phyloP scores from a whole-genome alignment of 2,113 vertebrate genomes.

The Pseudopipra pipra region DNA sequence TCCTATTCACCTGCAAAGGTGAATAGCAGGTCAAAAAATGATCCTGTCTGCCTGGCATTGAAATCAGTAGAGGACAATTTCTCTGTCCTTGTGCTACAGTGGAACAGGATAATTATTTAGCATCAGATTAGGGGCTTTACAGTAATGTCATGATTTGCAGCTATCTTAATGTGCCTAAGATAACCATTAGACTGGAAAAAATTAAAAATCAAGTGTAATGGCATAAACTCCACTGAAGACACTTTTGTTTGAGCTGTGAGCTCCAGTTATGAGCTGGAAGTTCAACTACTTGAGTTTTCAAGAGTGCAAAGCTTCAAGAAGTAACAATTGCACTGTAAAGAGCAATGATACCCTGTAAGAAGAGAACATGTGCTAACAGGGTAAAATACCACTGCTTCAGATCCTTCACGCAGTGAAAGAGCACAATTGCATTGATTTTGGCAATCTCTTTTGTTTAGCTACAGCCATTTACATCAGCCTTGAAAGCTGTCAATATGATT shows the following conservation, averaged over 20 bases:
- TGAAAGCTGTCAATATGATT: background rate
- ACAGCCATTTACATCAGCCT: background rate
- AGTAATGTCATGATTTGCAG: background rate
- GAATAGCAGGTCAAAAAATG: background rate
- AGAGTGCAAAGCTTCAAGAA: background rate
- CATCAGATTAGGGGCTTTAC: background rate
- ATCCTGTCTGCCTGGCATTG: background rate
- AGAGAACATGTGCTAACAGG: rapidly evolving
- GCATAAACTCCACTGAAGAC: background rate
- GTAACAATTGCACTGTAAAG: background rate
- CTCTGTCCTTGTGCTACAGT: background rate
- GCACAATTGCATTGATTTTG: background rate
- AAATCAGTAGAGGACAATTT: background rate
- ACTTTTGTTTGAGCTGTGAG: background rate
- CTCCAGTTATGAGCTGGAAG: background rate
- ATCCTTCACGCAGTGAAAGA: background rate
- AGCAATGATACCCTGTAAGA: rapidly evolving
- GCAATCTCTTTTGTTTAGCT: background rate
- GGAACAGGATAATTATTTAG: background rate
- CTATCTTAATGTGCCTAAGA: background rate
- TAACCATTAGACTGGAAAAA: background rate
- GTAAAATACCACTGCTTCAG: background rate
- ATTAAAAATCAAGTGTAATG: background rate
- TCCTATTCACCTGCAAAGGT: background rate
- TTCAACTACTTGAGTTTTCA: background rate